Base-by-base conservation (phyloP, 1,140 invertebrate species). In the Bradysia coprophila region DNA sequence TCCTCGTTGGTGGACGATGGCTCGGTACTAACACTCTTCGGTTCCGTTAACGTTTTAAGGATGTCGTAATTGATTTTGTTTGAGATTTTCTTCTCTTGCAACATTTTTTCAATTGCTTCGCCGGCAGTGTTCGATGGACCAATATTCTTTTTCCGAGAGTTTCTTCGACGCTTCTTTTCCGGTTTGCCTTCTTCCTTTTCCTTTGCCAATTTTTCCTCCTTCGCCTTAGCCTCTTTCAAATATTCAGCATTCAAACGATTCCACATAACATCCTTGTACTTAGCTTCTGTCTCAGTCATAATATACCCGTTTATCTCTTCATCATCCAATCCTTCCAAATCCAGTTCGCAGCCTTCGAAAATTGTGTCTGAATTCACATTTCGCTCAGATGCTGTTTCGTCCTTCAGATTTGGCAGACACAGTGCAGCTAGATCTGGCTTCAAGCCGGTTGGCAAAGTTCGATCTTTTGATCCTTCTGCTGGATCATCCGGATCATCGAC, bases 11-110 rank as follows among this genome's bases (percentile, higher is more conserved):
- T 19, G 2, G n/a, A 20, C 9, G 36, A 6, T 11, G 18, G 10
- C 9, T 4, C 4, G 18, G 33, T 36, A 9, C 5, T 15, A 16
- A 5, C 33, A n/a, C 10, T 16, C 8, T 9, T 11, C 18, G 36
- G 36, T 38, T 16, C 5, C 4, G 36, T 38, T 47, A 92, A 62
- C 54, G 76, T 85, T 53, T 88, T 90, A 11, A 98, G 63, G 16
- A 97, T 92, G 51, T 97, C 92, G 55, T 97, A 98, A 63, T 98
- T 95, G 23, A 98, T 95, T 72, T 98, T 98, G 4, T 75, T 79
- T 1, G 92, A 96, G 43, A 98, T 82, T 56, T 87, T 88, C 59
- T 93, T 95, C 51, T 94, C 90, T 49, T 89, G 80, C 6, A 96
- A 60, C 75, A 96, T 91, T 60, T 90, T 93, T 54, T 91, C 86